Evolutionary conservation across 2,797 vertebrate genomes (phyloP).

Genomic region (Chlorospingus flavigularis): DNA sequence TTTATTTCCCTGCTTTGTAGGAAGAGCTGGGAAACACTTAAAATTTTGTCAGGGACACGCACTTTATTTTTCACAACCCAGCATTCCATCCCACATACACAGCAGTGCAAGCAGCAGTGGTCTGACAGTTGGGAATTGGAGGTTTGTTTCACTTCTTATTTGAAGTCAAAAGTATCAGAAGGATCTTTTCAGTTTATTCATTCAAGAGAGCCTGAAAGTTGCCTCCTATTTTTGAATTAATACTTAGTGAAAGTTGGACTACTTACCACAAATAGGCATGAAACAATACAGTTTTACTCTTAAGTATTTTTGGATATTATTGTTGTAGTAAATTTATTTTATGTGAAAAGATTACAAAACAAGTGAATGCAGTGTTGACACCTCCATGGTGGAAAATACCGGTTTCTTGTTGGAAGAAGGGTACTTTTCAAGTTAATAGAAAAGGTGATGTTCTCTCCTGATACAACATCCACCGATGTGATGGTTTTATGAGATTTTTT

Average conservation of each 20-base stretch:
- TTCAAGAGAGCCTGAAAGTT: not conserved
- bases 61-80: not conserved
- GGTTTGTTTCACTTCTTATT: not conserved
- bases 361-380: not conserved
- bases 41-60: not conserved
- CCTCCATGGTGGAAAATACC: not conserved
- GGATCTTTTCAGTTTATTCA: not conserved
- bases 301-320: not conserved
- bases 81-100: not conserved
- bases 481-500: not conserved
- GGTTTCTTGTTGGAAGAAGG: not conserved
- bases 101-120: not conserved
- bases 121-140: not conserved
- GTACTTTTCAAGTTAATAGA: not conserved
- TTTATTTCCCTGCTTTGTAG: not conserved
- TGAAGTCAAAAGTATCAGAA: not conserved
- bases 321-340: not conserved
- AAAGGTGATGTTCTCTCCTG: not conserved
- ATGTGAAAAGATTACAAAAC: not conserved
- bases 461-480: not conserved
- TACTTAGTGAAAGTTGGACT: not conserved
- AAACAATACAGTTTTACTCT: not conserved
- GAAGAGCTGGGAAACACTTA: not conserved
- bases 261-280: not conserved
- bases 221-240: not conserved